phyloP scores from a whole-genome alignment of 1,140 invertebrate species.

The Drosophila pseudoobscura region DNA sequence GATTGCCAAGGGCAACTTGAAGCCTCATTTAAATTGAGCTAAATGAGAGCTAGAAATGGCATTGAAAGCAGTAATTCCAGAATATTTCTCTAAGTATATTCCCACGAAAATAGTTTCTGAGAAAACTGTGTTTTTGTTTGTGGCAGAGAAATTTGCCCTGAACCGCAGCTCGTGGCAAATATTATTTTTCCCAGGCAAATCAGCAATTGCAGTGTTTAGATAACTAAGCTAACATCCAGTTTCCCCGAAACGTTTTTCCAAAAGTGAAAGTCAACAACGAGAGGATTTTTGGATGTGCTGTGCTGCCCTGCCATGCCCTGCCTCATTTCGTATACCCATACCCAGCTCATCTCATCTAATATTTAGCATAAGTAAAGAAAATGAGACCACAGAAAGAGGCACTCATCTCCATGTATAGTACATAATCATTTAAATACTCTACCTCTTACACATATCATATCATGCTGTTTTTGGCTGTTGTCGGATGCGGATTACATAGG shows the following conservation, averaged over 20 bases:
- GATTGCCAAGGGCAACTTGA: slow-evolving; percentile 13
- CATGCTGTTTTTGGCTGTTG: background rate
- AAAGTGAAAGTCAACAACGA: background rate
- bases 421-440: no score
- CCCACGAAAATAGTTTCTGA: background rate
- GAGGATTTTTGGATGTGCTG: no score
- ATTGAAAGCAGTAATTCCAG: no score
- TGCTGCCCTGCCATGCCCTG: no score
- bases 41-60: background rate
- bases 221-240: slow-evolving; percentile 16
- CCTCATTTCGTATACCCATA: no score
- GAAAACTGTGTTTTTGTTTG: background rate
- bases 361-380: no score
- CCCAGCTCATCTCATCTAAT: no score
- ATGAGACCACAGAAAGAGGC: no score
- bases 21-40: slow-evolving; percentile 4
- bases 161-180: slow-evolving; percentile 23
- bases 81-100: slow-evolving; percentile 1
- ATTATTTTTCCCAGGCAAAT: slow-evolving; percentile 15
- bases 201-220: slow-evolving; percentile 40
- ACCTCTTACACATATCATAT: background rate
- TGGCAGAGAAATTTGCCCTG: no score
- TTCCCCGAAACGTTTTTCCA: slow-evolving; percentile 1
- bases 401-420: no score
- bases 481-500: slow-evolving; percentile 77